These are phyloP conservation scores for Varecia variegata DNA, from an alignment of 2,797 vertebrate genomes.

Conservation along the genomic window DNA sequence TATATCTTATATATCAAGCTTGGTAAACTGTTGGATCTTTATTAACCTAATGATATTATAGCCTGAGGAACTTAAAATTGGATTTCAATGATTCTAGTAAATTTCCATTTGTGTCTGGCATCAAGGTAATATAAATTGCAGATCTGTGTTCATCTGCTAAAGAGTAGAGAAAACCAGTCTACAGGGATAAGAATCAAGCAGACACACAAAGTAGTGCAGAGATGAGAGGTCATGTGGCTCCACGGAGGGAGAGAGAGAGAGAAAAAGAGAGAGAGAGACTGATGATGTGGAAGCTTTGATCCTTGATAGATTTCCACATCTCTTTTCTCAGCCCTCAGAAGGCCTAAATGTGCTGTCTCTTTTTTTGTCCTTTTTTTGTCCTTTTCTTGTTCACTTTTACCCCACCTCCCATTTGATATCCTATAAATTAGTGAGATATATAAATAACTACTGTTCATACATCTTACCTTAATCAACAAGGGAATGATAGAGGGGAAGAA, in stretches of 20 bases:
- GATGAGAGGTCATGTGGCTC: neutral
- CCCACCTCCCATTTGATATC: neutral
- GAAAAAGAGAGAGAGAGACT: neutral
- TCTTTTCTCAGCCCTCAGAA: neutral
- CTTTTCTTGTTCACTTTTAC: neutral
- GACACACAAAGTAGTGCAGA: neutral
- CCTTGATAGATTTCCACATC: neutral
- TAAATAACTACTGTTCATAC: neutral
- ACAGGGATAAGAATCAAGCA: neutral
- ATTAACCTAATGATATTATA: neutral
- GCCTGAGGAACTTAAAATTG: neutral
- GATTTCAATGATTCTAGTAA: constrained; percentile 15
- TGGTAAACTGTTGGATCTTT: neutral
- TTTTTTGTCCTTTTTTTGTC: neutral
- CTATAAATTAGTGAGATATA: neutral
- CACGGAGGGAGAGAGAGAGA: neutral
- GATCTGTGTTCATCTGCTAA: neutral
- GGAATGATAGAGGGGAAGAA: neutral
- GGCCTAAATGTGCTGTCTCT: neutral
- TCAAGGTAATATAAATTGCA: neutral
- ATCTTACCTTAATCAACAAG: neutral
- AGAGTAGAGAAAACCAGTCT: neutral
- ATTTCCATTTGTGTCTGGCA: neutral
- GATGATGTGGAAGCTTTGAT: neutral
- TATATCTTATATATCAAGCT: neutral